Evolutionary conservation across 30 jellyfish, hydroid and myxozoan genomes (phyloP).

Genomic region (Turritopsis rubra): DNA sequence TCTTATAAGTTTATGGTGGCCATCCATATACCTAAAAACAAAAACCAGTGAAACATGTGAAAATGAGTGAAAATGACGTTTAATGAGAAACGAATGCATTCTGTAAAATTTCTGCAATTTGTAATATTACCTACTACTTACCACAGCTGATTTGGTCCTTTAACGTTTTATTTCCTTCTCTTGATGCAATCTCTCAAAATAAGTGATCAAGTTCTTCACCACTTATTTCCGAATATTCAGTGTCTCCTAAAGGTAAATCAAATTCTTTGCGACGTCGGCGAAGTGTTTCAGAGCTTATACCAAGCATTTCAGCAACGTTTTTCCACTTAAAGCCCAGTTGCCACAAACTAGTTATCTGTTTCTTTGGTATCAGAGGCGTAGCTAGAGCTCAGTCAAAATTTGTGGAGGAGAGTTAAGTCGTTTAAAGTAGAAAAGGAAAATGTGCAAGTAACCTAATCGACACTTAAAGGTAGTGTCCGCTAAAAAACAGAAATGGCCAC

Average conservation of each 20-base stretch:
- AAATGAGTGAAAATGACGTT: too few species aligned
- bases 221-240: too few species aligned
- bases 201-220: not conserved
- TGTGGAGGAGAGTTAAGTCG: too few species aligned
- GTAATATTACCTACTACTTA: too few species aligned
- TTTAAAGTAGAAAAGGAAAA: too few species aligned
- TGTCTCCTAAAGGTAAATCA: not conserved
- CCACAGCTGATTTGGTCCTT: not conserved
- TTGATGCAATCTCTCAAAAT: not conserved
- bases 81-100: too few species aligned
- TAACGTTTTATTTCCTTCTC: conserved; percentile 16
- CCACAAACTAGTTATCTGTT: not conserved
- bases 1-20: conserved; percentile 24
- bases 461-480: too few species aligned
- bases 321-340: not conserved
- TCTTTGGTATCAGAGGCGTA: not conserved
- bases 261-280: conserved; percentile 2
- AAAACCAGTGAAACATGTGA: too few species aligned
- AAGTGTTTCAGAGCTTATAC: not conserved
- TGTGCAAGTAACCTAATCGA: too few species aligned
- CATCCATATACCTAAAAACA: conserved; percentile 37
- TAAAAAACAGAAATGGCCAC: too few species aligned
- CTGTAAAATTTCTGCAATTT: too few species aligned
- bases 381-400: too few species aligned
- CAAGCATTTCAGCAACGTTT: not conserved